A percentile compares a stretch with the other conserved stretches of the same genome.
These are phyloP conservation scores for Mylabris sibirica DNA, from an alignment of 2,888 invertebrate genomes.

Conservation along the genomic window DNA sequence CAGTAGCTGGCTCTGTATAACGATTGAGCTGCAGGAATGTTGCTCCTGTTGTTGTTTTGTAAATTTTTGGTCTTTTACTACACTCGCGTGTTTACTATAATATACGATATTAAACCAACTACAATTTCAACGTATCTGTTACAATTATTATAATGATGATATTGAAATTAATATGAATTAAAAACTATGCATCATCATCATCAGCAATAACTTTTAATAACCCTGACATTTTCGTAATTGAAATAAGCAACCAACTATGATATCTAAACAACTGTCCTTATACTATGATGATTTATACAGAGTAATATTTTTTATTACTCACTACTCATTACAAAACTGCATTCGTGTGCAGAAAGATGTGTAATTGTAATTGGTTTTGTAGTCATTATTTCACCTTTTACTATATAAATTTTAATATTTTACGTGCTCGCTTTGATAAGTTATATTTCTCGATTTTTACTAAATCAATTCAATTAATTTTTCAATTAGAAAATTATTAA, in stretches of 20 bases:
- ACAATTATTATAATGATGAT: not conserved
- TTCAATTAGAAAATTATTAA: not conserved
- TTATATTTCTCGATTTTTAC: not conserved
- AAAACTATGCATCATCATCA: not conserved
- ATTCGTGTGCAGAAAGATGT: not conserved
- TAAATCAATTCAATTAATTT: not conserved
- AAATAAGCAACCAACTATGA: slow-evolving; percentile 3
- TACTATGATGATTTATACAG: not conserved
- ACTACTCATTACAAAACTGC: not conserved
- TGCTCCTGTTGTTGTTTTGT: slow-evolving; percentile 41
- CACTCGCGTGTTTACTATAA: slow-evolving; percentile 40
- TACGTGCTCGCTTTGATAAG: slow-evolving; percentile 6
- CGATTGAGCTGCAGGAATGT: slow-evolving; percentile 50
- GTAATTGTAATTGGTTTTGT: slow-evolving; percentile 10
- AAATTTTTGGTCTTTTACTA: slow-evolving; percentile 45
- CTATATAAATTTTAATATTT: slow-evolving; percentile 15
- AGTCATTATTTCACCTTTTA: slow-evolving; percentile 7
- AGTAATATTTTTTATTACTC: slow-evolving; percentile 5
- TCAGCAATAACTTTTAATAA: slow-evolving; percentile 8
- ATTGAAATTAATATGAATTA: not conserved
- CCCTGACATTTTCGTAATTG: slow-evolving; percentile 24
- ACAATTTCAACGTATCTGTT: not conserved
- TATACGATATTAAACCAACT: too few species aligned
- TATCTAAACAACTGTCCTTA: slow-evolving; percentile 6
- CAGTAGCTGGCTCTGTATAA: slow-evolving; percentile 49